A percentile compares a stretch with the other conserved stretches of the same genome.
Conservation (phyloP, 2,888 invertebrate genomes). For the Harpalus rubripes region DNA sequence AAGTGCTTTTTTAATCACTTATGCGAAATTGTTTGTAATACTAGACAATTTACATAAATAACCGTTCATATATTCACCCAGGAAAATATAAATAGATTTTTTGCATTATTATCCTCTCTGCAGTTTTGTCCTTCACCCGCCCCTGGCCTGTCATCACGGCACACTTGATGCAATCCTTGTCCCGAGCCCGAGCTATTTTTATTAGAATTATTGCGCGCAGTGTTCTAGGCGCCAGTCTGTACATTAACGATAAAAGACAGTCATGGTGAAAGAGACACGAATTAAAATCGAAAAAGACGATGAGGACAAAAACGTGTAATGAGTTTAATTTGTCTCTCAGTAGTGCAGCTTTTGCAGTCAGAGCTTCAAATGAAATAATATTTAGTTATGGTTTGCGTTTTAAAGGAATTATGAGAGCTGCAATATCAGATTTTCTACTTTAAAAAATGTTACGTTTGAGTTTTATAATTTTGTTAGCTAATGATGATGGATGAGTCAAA, state of each 20-base stretch:
- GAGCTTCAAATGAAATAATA: slow-evolving; percentile 2
- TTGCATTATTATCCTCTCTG: not conserved
- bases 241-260: slow-evolving; percentile 40
- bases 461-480: slow-evolving; percentile 37
- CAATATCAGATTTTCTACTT: slow-evolving; percentile 29
- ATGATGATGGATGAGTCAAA: slow-evolving; percentile 36
- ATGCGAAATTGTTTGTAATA: too few relatives aligned
- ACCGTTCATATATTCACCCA: too few relatives aligned
- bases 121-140: not conserved
- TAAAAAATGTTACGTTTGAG: slow-evolving; percentile 20
- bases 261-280: slow-evolving; percentile 8
- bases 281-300: slow-evolving; percentile 31
- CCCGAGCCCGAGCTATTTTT: slow-evolving; percentile 57
- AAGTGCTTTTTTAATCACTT: too few relatives aligned
- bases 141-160: slow-evolving; percentile 41
- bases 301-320: slow-evolving; percentile 1
- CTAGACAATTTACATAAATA: too few relatives aligned
- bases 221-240: slow-evolving; percentile 54
- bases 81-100: not conserved
- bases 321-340: slow-evolving; percentile 21
- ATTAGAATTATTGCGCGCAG: slow-evolving; percentile 57
- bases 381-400: slow-evolving; percentile 31
- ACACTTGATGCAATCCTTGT: slow-evolving; percentile 51
- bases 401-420: slow-evolving; percentile 27
- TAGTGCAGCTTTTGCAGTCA: slow-evolving; percentile 6